Percentiles rank a stretch among this genome's conserved stretches.
phyloP scores from a whole-genome alignment of 2,888 invertebrate genomes.

The Rhaphigaster nebulosa region DNA sequence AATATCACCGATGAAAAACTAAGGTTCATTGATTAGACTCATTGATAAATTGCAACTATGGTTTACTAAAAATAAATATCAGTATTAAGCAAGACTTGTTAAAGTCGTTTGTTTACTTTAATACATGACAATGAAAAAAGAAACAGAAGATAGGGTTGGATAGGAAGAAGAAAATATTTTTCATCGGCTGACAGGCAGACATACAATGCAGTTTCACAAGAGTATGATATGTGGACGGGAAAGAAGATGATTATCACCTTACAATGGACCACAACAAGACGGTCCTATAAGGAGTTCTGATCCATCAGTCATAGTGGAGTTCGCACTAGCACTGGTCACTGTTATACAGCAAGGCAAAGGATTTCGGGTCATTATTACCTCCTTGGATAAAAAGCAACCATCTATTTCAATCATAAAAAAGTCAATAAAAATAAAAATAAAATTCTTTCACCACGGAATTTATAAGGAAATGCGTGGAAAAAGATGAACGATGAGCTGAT shows the following conservation, averaged over 20 bases:
- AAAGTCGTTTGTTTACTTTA: background rate
- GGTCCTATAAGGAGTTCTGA: background rate
- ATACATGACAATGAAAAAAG: background rate
- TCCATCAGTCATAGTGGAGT: background rate
- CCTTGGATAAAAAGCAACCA: too few species aligned
- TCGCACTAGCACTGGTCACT: too few species aligned
- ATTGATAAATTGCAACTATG: too few species aligned
- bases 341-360: too few species aligned
- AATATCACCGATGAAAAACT: too few species aligned
- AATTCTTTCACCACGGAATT: too few species aligned
- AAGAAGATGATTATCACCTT: background rate
- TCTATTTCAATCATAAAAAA: too few species aligned
- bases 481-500: too few species aligned
- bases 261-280: background rate
- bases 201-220: conserved; percentile 14
- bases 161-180: background rate
- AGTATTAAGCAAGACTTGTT: background rate
- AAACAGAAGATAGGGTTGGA: background rate
- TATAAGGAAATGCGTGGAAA: too few species aligned
- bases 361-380: too few species aligned
- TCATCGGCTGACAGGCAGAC: background rate
- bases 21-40: too few species aligned
- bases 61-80: background rate
- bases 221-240: background rate
- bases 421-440: too few species aligned